Conservation (phyloP, 2,113 vertebrate genomes). For the Cololabis saira region DNA sequence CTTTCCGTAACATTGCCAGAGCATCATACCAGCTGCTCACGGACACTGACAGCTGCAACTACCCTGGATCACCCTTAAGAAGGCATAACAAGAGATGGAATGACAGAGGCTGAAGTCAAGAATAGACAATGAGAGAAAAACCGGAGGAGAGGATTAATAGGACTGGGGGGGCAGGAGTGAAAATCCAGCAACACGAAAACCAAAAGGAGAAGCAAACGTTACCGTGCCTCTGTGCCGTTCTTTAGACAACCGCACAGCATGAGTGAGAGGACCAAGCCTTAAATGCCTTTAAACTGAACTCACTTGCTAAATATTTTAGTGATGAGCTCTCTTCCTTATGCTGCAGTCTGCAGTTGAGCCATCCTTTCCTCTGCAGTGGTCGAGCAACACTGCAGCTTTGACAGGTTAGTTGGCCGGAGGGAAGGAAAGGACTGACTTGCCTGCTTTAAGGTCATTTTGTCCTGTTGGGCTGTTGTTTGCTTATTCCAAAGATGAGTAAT, state of each 20-base stretch:
- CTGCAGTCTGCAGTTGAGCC: slow-evolving; percentile 72
- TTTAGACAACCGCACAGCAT: slow-evolving; percentile 41
- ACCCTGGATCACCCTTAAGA: slow-evolving; percentile 53
- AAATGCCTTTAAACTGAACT: slow-evolving; percentile 69
- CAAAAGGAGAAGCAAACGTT: slow-evolving; percentile 17
- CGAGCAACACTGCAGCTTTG: slow-evolving; percentile 68
- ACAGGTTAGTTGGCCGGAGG: slow-evolving; percentile 70
- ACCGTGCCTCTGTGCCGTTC: slow-evolving; percentile 20
- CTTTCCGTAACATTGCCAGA: slow-evolving; percentile 43
- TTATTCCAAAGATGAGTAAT: slow-evolving; percentile 38
- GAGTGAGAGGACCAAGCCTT: slow-evolving; percentile 61
- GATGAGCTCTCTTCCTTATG: slow-evolving; percentile 65
- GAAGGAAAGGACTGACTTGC: slow-evolving; percentile 56
- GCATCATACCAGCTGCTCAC: slow-evolving; percentile 60
- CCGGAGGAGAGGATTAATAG: not conserved
- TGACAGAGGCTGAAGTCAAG: slow-evolving; percentile 20
- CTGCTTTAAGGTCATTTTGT: slow-evolving; percentile 68
- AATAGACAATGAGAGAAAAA: slow-evolving; percentile 17
- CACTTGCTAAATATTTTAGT: slow-evolving; percentile 82
- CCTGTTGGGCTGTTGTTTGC: slow-evolving; percentile 54
- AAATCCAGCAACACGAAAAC: slow-evolving; percentile 25
- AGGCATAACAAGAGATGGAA: slow-evolving; percentile 38
- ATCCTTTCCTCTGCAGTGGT: slow-evolving; percentile 72
- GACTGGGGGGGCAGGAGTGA: not conserved
- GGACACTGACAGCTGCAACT: slow-evolving; percentile 53